phyloP scores from a whole-genome alignment of 2,797 vertebrate genomes.

The Xenops minutus region DNA sequence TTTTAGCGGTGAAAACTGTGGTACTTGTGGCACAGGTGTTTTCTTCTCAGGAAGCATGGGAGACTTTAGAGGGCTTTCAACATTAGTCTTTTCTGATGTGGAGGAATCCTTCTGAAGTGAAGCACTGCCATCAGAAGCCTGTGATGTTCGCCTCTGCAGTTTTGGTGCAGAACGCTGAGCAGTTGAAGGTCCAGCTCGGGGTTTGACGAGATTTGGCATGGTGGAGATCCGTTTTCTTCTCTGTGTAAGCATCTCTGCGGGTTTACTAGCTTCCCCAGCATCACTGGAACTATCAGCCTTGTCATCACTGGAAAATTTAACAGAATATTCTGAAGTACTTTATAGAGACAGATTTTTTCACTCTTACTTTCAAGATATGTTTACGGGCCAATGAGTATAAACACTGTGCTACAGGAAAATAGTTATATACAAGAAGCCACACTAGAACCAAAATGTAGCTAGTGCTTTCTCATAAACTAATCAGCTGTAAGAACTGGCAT shows the following conservation, averaged over 20 bases:
- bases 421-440: neutral
- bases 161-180: conserved; percentile 64
- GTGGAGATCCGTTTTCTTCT: conserved; percentile 88
- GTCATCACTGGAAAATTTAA: conserved; percentile 73
- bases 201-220: conserved; percentile 79
- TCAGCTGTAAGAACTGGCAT: neutral
- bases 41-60: conserved; percentile 69
- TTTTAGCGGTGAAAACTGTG: conserved; percentile 71
- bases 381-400: neutral
- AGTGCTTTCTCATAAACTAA: neutral
- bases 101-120: conserved; percentile 41
- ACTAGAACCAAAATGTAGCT: neutral
- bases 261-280: conserved; percentile 60
- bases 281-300: conserved; percentile 50
- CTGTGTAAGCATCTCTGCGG: conserved; percentile 73
- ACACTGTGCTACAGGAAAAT: neutral
- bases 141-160: conserved; percentile 48
- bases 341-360: neutral
- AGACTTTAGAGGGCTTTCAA: conserved; percentile 61
- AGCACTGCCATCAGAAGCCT: neutral
- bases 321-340: neutral
- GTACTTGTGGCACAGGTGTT: conserved; percentile 70
- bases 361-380: neutral
- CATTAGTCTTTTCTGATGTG: neutral
- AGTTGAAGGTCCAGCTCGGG: conserved; percentile 77